Base-by-base conservation (phyloP, 1,140 invertebrate genomes). In the Papilio polytes region DNA sequence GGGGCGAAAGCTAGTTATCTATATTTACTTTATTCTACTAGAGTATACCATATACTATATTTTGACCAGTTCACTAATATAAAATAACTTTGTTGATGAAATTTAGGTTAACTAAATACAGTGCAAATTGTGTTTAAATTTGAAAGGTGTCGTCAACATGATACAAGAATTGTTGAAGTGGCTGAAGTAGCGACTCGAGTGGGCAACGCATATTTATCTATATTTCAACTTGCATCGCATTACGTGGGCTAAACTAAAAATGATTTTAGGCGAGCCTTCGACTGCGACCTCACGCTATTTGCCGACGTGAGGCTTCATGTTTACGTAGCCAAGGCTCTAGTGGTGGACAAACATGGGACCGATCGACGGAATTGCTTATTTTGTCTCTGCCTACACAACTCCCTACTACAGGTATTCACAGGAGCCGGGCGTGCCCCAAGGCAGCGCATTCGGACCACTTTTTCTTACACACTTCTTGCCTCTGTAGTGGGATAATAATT, bases 331-430 rank as follows among this genome's bases (percentile, higher is more conserved):
- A 91, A 92, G 89, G 86, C 92, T 94, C 92, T 94, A 95, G 93
- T 94, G 92, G 92, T 92, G 88, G 89, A 90, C 92, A 94, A 95
- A 94, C 91, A 95, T 87, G 87, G 90, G 90, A 90, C 91, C 89
- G 89, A 93, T 93, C 91, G 91, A 85, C 89, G 91, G 92, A 94
- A 94, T 94, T 94, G 92, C 93, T 94, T 94, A 95, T 95, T 95
- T 95, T 94, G 92, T 94, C 92, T 93, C 88, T 90, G 89, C 92
- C 90, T 93, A 94, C 91, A 92, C 87, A 85, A 87, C 85, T 91
- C 88, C 90, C 87, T 87, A 88, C 84, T 86, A 90, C 91, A 91
- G 91, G 92, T 92, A 94, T 84, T 63, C 46, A 78, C 85, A 81
- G 85, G 81, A 84, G 85, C 83, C 81, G 81, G 85, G 86, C 84